Evolutionary conservation across 2,888 invertebrate species (phyloP), one percentile per base, ranked within the genome.

Genomic region (Dolichomitus sp.): DNA sequence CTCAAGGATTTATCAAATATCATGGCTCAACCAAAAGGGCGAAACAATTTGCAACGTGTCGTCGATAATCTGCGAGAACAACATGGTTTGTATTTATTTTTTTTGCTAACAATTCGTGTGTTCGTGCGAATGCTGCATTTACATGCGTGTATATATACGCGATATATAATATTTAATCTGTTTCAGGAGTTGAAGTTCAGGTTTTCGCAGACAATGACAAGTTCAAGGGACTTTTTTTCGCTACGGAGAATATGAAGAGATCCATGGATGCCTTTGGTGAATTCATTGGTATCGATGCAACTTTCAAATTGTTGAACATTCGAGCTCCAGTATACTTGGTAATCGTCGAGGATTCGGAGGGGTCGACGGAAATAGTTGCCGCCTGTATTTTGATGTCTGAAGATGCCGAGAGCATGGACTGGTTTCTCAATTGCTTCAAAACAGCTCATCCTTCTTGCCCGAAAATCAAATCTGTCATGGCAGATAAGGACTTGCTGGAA

Each of bases 401-500:
- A n/a, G n/a, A n/a, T n/a, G n/a, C n/a, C n/a, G n/a, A n/a, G n/a
- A n/a, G n/a, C n/a, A n/a, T 85, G 77, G 14, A 19, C n/a, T 85
- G 85, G 74, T 69, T 85, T 14, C 19, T 84, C 7, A 40, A 83
- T 3, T 83, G 78, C 72, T 85, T 84, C 54, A 85, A 83, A 50
- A 77, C 27, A 50, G 70, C 37, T 42, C 80, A 86, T 65, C 83
- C 85, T 2, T 59, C 75, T 2, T 86, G 79, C 81, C 57, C 48
- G 4, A 14, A 70, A 42, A 69, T 83, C 27, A 83, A 59, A 63
- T 74, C 59, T 0, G 79, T 86, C 5, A 87, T 86, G 87, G 81
- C 84, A 0, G 86, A 86, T 48, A 87, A 86, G 66, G 87, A 86
- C 81, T 52, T 86, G 19, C 50, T 80, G 37, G 86, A 86, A 57